phyloP scores from a whole-genome alignment of 2,888 invertebrate species.

The Noctua pronuba region DNA sequence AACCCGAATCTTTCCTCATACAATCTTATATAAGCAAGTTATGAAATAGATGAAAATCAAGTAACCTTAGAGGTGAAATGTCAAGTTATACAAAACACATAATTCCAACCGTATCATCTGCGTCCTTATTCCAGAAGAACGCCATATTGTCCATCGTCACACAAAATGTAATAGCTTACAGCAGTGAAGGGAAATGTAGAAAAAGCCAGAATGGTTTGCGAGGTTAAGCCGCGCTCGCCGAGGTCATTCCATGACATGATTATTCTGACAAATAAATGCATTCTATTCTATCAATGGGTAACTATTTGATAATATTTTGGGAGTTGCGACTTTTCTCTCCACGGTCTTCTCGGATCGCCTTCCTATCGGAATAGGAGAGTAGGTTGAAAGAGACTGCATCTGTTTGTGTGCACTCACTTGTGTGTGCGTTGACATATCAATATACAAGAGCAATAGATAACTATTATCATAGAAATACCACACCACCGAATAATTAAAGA shows the following conservation, averaged over 20 bases:
- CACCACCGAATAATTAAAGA: too few relatives aligned
- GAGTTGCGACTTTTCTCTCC: too few relatives aligned
- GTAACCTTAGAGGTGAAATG: background rate
- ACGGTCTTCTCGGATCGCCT: too few relatives aligned
- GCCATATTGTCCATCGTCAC: conserved; percentile 23
- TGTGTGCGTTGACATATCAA: background rate
- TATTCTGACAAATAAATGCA: too few relatives aligned
- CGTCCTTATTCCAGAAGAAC: background rate
- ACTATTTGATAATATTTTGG: background rate
- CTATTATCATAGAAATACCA: background rate
- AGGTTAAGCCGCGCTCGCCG: background rate
- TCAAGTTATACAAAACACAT: background rate
- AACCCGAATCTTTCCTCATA: background rate
- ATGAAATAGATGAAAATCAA: background rate
- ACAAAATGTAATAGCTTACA: conserved; percentile 4
- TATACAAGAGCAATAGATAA: background rate
- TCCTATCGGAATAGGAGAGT: background rate
- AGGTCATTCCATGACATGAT: too few relatives aligned
- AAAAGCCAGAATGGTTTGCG: background rate
- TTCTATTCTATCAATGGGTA: too few relatives aligned
- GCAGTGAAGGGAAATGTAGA: background rate
- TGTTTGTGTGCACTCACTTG: too few relatives aligned
- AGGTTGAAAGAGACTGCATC: too few relatives aligned
- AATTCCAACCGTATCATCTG: background rate
- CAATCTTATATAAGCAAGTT: background rate